A percentile compares a stretch with the other conserved stretches of the same genome.
Evolutionary conservation across 2,888 invertebrate species (phyloP).

Genomic region (Limnephilus marmoratus): DNA sequence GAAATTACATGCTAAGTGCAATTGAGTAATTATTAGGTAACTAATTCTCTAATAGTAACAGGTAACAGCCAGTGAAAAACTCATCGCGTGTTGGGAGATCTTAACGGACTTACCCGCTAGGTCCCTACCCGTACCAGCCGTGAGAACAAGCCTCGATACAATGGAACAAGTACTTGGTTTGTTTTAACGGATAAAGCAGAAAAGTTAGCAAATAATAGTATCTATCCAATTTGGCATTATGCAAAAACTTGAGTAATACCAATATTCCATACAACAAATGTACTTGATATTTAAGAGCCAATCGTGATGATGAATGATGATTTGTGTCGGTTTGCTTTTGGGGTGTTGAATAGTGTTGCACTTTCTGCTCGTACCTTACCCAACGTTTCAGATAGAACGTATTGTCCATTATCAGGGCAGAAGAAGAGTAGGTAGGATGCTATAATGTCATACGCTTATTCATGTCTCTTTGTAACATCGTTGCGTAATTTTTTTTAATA

Average conservation of each 20-base stretch:
- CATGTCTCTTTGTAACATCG: no score
- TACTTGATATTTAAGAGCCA: background rate
- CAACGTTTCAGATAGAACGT: no score
- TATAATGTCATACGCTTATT: no score
- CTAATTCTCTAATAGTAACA: constrained; percentile 32
- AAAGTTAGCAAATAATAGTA: background rate
- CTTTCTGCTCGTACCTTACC: background rate
- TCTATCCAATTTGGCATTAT: background rate
- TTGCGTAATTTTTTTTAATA: no score
- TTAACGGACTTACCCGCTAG: constrained; percentile 25
- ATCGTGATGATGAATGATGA: background rate
- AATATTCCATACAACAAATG: background rate
- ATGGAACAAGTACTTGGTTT: constrained; percentile 1
- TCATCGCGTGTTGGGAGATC: constrained; percentile 40
- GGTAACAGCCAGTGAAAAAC: constrained; percentile 12
- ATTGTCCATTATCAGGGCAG: no score
- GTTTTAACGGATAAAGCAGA: constrained; percentile 10
- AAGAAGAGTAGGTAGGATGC: no score
- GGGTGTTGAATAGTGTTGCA: background rate
- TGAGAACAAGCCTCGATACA: constrained; percentile 27
- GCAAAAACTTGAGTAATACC: background rate
- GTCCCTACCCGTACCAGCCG: background rate
- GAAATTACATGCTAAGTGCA: constrained; percentile 28
- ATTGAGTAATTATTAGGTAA: constrained; percentile 42
- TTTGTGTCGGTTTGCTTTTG: background rate